Evolutionary conservation across 2,113 vertebrate species (phyloP).

Genomic region (Proterorhinus semilunaris): DNA sequence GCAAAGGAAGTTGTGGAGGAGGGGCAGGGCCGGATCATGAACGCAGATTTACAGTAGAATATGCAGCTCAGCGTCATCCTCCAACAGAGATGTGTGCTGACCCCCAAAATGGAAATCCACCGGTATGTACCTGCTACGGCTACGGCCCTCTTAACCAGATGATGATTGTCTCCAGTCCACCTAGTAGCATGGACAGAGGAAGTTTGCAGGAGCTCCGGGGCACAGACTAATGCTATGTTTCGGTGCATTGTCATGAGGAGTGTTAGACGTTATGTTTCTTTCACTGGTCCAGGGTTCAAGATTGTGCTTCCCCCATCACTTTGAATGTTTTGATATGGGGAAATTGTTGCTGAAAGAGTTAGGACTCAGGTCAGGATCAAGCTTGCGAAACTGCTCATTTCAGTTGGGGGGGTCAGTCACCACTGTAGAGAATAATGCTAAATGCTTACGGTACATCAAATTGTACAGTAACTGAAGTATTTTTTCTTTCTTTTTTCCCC

Average conservation of each 20-base stretch:
- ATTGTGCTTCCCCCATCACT: not conserved
- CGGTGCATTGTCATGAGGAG: not conserved
- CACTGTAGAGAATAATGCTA: too few relatives aligned
- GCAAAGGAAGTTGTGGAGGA: conserved; percentile 8
- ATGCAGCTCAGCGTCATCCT: conserved; percentile 58
- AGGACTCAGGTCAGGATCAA: too few relatives aligned
- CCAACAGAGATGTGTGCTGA: conserved; percentile 54
- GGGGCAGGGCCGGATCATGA: not conserved
- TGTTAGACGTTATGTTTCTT: not conserved
- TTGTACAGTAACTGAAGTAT: too few relatives aligned
- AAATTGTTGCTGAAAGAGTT: too few relatives aligned
- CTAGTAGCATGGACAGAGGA: not conserved
- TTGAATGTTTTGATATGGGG: too few relatives aligned
- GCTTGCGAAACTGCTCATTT: too few relatives aligned
- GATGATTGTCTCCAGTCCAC: not conserved
- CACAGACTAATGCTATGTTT: not conserved
- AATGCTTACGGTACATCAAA: too few relatives aligned
- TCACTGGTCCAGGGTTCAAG: not conserved
- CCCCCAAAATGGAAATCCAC: conserved; percentile 65
- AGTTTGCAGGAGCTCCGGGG: not conserved
- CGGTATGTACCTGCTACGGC: conserved; percentile 57
- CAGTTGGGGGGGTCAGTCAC: too few relatives aligned
- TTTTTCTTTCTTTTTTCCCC: too few relatives aligned
- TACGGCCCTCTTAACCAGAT: not conserved
- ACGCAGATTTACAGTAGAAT: not conserved